phyloP scores from a whole-genome alignment of 2,113 vertebrate genomes.

The Rhabdornis inornatus region DNA sequence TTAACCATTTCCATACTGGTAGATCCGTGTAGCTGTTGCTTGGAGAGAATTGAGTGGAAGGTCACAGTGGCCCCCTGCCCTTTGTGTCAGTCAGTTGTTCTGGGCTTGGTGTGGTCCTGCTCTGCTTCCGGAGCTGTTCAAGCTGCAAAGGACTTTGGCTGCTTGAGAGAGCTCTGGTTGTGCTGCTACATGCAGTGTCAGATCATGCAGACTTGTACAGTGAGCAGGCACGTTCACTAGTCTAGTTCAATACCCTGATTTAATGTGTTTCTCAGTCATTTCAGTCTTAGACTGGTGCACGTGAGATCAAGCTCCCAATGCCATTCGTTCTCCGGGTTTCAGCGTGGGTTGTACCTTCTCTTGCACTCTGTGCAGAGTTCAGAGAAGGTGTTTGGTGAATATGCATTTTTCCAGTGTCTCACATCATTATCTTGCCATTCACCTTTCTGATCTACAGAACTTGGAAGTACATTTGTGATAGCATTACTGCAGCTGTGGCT shows the following conservation, averaged over 20 bases:
- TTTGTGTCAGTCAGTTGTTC: fast-evolving
- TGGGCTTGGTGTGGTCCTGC: not conserved
- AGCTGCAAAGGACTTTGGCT: fast-evolving
- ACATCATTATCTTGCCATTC: not conserved
- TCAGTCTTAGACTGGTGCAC: not conserved
- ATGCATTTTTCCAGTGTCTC: not conserved
- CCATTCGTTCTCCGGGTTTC: not conserved
- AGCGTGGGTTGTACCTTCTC: not conserved
- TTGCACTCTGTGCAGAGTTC: not conserved
- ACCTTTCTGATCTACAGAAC: not conserved
- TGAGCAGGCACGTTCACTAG: not conserved
- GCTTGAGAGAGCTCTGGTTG: not conserved
- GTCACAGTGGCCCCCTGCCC: not conserved
- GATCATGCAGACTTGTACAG: not conserved
- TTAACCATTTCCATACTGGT: not conserved
- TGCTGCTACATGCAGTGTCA: not conserved
- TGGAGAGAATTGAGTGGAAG: not conserved
- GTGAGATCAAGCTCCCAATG: not conserved
- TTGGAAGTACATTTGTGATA: fast-evolving
- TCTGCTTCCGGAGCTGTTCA: not conserved
- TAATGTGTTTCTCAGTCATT: not conserved
- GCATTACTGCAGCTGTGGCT: not conserved
- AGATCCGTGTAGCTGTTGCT: not conserved
- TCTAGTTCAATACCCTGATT: not conserved
- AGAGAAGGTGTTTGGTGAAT: not conserved